Percentiles rank a stretch among this genome's conserved stretches.
These are phyloP conservation scores for Drosophila tsacasi DNA, from an alignment of 1,140 invertebrate genomes.

Conservation along the genomic window DNA sequence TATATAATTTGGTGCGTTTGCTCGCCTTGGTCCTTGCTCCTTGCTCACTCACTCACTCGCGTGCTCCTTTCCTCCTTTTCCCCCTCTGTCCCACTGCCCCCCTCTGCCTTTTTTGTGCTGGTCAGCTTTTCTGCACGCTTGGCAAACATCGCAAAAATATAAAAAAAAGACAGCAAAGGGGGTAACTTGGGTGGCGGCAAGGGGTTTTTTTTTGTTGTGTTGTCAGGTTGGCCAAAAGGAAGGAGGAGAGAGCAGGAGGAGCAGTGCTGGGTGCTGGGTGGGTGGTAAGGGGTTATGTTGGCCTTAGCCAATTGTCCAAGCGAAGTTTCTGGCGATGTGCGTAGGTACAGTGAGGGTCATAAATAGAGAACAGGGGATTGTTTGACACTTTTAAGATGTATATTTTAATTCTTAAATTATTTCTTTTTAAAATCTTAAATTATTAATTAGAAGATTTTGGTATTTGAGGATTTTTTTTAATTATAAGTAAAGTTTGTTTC, in stretches of 20 bases:
- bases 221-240: slow-evolving; percentile 34
- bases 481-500: too few relatives aligned
- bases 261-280: not conserved
- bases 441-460: too few relatives aligned
- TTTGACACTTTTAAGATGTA: too few relatives aligned
- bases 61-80: not conserved
- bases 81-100: not conserved
- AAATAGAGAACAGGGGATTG: too few relatives aligned
- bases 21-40: slow-evolving; percentile 18
- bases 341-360: slow-evolving; percentile 13
- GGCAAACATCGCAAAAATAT: slow-evolving; percentile 57
- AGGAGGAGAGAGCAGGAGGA: not conserved
- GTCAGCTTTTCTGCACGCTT: slow-evolving; percentile 82
- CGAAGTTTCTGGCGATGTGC: slow-evolving; percentile 40
- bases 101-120: slow-evolving; percentile 67
- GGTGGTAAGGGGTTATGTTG: slow-evolving; percentile 7
- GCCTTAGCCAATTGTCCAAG: slow-evolving; percentile 74
- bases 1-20: slow-evolving; percentile 76
- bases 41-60: not conserved
- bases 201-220: slow-evolving; percentile 20
- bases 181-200: slow-evolving; percentile 31
- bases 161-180: slow-evolving; percentile 10
- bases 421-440: too few relatives aligned
- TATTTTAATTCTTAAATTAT: too few relatives aligned
- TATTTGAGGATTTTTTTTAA: too few relatives aligned